Evolutionary conservation across 2,113 vertebrate species (phyloP).

Genomic region (Chlamydotis undulata): DNA sequence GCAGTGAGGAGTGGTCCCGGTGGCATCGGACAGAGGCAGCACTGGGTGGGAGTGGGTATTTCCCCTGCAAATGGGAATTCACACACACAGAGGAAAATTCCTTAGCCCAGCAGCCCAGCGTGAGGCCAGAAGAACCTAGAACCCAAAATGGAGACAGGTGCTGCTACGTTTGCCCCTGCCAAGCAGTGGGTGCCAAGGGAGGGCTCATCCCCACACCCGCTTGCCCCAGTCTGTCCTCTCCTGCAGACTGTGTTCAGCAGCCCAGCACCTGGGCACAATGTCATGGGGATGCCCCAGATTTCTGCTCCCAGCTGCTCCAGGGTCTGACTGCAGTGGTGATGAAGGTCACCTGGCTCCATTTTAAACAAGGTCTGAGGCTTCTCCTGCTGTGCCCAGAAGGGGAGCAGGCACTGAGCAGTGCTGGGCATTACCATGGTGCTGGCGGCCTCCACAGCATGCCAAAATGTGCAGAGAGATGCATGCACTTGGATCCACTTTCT

Average conservation of each 20-base stretch:
- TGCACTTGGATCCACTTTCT: background rate
- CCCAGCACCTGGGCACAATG: too few species aligned
- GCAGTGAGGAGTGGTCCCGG: background rate
- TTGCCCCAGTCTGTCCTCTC: background rate
- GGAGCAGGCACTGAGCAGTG: accelerated
- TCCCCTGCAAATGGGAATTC: background rate
- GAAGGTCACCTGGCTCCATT: background rate
- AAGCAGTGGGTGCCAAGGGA: background rate
- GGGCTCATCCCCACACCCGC: background rate
- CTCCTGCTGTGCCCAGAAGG: background rate
- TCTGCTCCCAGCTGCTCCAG: background rate
- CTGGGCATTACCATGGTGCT: background rate
- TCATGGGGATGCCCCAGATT: background rate
- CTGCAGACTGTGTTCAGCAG: accelerated
- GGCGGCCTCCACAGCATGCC: background rate
- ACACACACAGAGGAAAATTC: background rate
- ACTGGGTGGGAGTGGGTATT: background rate
- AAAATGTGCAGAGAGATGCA: background rate
- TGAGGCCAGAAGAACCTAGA: background rate
- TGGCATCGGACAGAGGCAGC: background rate
- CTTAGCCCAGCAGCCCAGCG: background rate
- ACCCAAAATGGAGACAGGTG: background rate
- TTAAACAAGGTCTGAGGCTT: background rate
- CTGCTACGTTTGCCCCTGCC: background rate
- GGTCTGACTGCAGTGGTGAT: accelerated